These are phyloP conservation scores for Myrmecobius fasciatus DNA, from an alignment of 2,113 vertebrate genomes.

Conservation along the genomic window DNA sequence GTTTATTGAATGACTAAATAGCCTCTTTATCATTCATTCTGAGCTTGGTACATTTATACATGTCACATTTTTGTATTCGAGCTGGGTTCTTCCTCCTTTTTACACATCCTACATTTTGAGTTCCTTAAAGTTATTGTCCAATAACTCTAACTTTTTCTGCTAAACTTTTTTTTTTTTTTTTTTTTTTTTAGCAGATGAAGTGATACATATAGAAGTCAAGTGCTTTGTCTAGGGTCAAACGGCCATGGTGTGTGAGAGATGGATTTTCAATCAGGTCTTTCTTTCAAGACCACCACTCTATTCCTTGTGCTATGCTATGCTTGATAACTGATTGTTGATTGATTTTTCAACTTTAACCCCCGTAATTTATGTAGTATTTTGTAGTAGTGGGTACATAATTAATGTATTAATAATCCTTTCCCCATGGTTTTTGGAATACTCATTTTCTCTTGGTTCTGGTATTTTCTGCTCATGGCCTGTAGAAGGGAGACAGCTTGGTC, in stretches of 20 bases:
- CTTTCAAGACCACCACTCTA: neutral
- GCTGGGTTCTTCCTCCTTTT: neutral
- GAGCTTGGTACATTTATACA: neutral
- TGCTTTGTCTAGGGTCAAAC: neutral
- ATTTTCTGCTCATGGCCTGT: neutral
- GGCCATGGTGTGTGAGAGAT: neutral
- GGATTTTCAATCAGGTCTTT: neutral
- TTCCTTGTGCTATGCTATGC: neutral
- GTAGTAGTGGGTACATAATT: neutral
- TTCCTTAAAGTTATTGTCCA: neutral
- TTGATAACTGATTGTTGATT: neutral
- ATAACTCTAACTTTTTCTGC: neutral
- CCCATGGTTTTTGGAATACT: neutral
- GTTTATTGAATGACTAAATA: neutral
- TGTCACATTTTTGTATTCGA: neutral
- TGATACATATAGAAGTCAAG: neutral
- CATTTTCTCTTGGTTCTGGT: neutral
- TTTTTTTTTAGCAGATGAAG: neutral
- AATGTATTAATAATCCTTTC: neutral
- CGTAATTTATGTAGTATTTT: no score
- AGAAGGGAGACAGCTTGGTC: no score
- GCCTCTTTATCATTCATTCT: neutral
- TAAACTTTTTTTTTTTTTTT: neutral
- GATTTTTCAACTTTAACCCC: neutral
- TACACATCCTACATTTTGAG: neutral